Percentiles rank a stretch among this genome's conserved stretches.
Evolutionary conservation across 2,797 vertebrate genomes (phyloP).

Genomic region (Gadopsis marmoratus): DNA sequence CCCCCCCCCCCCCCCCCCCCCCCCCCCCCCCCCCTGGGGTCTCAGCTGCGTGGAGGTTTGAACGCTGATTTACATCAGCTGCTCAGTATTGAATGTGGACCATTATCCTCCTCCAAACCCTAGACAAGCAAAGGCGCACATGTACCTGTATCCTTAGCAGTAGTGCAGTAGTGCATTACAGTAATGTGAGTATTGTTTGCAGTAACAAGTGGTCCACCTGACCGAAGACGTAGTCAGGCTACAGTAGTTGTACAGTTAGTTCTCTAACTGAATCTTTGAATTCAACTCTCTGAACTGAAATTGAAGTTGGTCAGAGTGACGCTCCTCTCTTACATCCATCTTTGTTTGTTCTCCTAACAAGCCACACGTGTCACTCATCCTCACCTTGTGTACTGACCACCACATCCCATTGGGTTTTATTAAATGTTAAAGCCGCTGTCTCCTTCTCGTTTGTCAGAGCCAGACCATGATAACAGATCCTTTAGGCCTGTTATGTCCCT

Average conservation of each 20-base stretch:
- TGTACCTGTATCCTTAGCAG: background rate
- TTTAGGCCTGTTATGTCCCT: background rate
- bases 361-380: background rate
- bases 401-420: background rate
- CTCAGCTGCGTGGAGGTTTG: no score
- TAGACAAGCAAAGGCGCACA: background rate
- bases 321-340: background rate
- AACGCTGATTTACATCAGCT: slow-evolving; percentile 50
- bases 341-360: no score
- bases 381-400: background rate
- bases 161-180: slow-evolving; percentile 3
- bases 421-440: background rate
- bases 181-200: slow-evolving; percentile 30
- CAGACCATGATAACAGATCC: background rate
- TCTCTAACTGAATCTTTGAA: background rate
- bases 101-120: background rate
- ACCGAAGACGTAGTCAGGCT: background rate
- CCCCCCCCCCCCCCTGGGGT: no score
- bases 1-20: no score
- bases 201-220: background rate
- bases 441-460: background rate
- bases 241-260: no score
- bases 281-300: background rate
- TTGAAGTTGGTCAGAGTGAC: background rate
- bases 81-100: slow-evolving; percentile 51